Evolutionary conservation across 2,113 vertebrate genomes (phyloP).

Genomic region (Proterorhinus semilunaris): DNA sequence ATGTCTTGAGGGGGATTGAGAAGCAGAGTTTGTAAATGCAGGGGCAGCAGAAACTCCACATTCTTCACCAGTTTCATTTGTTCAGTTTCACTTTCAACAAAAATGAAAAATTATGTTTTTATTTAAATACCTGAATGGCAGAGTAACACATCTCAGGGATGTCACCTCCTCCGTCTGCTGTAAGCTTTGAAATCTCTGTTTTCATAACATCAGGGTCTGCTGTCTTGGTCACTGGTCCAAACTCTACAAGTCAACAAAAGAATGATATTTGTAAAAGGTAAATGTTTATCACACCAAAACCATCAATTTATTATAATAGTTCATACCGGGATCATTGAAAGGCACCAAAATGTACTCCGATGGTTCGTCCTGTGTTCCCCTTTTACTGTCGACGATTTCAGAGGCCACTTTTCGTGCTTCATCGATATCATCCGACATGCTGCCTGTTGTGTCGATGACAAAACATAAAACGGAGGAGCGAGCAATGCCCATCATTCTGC

Average conservation of each 20-base stretch:
- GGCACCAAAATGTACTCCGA: constrained; percentile 78
- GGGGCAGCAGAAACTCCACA: too few relatives aligned
- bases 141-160: constrained; percentile 73
- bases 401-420: constrained; percentile 48
- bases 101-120: not conserved
- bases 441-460: constrained; percentile 77
- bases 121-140: constrained; percentile 68
- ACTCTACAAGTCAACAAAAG: constrained; percentile 39
- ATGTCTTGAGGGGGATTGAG: too few relatives aligned
- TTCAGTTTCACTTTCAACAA: not conserved
- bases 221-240: constrained; percentile 72
- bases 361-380: constrained; percentile 74
- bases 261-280: not conserved
- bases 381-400: constrained; percentile 69
- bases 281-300: not conserved
- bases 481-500: constrained; percentile 75
- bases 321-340: constrained; percentile 75
- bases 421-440: constrained; percentile 71
- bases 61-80: not conserved
- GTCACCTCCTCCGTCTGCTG: constrained; percentile 44
- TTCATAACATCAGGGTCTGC: constrained; percentile 66
- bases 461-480: constrained; percentile 74
- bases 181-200: constrained; percentile 62
- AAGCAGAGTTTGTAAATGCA: too few relatives aligned
- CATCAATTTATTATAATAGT: not conserved